Percentiles rank a stretch among this genome's conserved stretches.
phyloP scores from a whole-genome alignment of 2,113 vertebrate species.

The Sebastes schlegelii region DNA sequence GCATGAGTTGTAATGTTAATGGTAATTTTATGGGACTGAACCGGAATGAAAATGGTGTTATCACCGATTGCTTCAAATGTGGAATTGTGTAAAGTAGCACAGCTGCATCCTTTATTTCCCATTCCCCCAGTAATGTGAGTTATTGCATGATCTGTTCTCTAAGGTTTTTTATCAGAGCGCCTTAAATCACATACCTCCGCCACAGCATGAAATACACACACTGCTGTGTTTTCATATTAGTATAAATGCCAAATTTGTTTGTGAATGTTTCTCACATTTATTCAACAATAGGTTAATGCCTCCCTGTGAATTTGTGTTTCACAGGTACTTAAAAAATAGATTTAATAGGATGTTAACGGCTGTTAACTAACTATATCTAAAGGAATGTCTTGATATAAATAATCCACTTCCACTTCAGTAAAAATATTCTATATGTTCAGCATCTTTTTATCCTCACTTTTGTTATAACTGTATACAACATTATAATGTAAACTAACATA shows the following conservation, averaged over 20 bases:
- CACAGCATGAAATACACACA: slow-evolving; percentile 47
- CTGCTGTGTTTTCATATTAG: slow-evolving; percentile 48
- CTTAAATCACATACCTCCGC: slow-evolving; percentile 49
- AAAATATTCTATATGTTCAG: neutral
- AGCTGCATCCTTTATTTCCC: slow-evolving; percentile 91
- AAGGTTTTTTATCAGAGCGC: slow-evolving; percentile 78
- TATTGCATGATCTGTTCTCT: slow-evolving; percentile 90
- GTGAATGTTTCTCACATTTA: slow-evolving; percentile 23
- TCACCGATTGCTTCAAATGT: slow-evolving; percentile 95
- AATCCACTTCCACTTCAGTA: neutral
- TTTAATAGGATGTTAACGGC: neutral
- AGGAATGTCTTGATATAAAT: neutral
- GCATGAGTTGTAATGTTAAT: slow-evolving; percentile 99
- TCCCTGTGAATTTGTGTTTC: neutral
- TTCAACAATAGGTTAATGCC: slow-evolving; percentile 7
- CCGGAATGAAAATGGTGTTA: slow-evolving; percentile 98
- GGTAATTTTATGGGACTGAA: slow-evolving; percentile 99
- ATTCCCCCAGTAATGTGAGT: slow-evolving; percentile 92
- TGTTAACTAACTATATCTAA: neutral
- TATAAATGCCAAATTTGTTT: slow-evolving; percentile 37
- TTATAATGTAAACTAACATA: slow-evolving; percentile 68
- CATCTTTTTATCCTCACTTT: slow-evolving; percentile 27
- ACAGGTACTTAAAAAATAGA: neutral
- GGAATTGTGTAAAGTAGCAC: slow-evolving; percentile 94
- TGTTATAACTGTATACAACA: slow-evolving; percentile 47